Evolutionary conservation across 1,140 invertebrate species (phyloP), one percentile per base, ranked within the genome.

Genomic region (Andrena cerasifolii): DNA sequence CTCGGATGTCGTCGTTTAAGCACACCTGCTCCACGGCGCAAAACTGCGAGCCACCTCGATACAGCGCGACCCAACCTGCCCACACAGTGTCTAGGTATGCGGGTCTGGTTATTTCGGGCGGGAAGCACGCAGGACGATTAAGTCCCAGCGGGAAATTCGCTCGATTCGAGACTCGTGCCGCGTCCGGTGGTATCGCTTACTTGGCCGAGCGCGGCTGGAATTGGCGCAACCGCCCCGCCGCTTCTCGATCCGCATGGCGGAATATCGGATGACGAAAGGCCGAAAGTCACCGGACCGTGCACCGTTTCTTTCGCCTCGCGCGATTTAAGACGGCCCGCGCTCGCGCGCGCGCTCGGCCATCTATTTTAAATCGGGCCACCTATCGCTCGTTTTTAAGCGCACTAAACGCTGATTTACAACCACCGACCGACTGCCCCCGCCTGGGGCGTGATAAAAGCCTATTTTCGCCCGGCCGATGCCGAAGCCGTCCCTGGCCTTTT

Each of bases 311-410:
- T 68, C 54, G 59, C 71, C 70, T 51, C 63, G 63, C 58, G 26
- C 51, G 76, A 79, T 82, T 79, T 74, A 58, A 79, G 14, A 33
- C 59, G 33, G 45, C 45, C 14, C 54, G 21, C 56, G 68, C 43
- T 31, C 18, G 43, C 21, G 36, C 47, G 36, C 40, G 65, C 7
- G 47, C 51, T 59, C 53, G 71, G 40, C 3, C 45, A 51, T 83
- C 83, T 84, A 84, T 84, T 84, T 84, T 84, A 83, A 84, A 83
- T 84, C 78, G 62, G 78, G 54, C 83, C 83, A 77, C 81, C 83
- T 77, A 84, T 80, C 83, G 83, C 10, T 61, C 71, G 78, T 84
- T 84, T 84, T 84, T 80, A 80, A 84, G 80, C 83, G 83, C 78
- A 80, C 72, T 84, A 80, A 84, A 84, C 81, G 40, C 21, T 83